These are phyloP conservation scores for Morelia viridis DNA, from an alignment of 2,797 vertebrate species.

Conservation along the genomic window DNA sequence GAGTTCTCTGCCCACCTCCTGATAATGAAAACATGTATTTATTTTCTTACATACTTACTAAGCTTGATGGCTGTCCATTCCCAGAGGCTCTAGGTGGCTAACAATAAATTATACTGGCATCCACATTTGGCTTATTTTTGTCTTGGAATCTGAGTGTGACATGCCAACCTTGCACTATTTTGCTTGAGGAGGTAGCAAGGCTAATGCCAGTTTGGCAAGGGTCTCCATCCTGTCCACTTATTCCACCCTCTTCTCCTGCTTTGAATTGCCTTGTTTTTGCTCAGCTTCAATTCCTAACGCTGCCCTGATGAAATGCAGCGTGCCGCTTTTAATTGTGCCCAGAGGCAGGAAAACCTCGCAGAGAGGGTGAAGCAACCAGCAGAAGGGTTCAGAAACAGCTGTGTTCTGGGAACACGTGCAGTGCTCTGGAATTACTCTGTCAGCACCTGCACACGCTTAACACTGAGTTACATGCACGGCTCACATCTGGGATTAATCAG, in stretches of 20 bases:
- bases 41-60: too few species aligned
- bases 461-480: conserved; percentile 35
- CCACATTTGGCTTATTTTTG: conserved; percentile 18
- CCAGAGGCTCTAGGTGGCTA: too few species aligned
- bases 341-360: conserved; percentile 76
- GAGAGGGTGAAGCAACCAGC: conserved; percentile 72
- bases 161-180: conserved; percentile 58
- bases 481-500: conserved; percentile 79
- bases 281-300: conserved; percentile 75
- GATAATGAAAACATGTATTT: not conserved
- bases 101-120: not conserved
- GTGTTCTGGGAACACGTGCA: conserved; percentile 70
- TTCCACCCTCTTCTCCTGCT: not conserved
- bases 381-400: conserved; percentile 75
- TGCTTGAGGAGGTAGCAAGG: conserved; percentile 67
- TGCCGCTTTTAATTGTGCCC: conserved; percentile 82
- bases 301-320: conserved; percentile 73
- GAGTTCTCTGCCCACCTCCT: not conserved
- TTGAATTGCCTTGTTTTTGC: conserved; percentile 64
- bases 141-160: not conserved
- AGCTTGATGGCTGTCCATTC: too few species aligned
- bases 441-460: conserved; percentile 74
- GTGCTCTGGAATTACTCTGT: conserved; percentile 64
- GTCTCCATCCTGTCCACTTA: conserved; percentile 48
- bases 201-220: conserved; percentile 70